Conservation (phyloP, 1,140 invertebrate species). For the Parapsyche elsis region DNA sequence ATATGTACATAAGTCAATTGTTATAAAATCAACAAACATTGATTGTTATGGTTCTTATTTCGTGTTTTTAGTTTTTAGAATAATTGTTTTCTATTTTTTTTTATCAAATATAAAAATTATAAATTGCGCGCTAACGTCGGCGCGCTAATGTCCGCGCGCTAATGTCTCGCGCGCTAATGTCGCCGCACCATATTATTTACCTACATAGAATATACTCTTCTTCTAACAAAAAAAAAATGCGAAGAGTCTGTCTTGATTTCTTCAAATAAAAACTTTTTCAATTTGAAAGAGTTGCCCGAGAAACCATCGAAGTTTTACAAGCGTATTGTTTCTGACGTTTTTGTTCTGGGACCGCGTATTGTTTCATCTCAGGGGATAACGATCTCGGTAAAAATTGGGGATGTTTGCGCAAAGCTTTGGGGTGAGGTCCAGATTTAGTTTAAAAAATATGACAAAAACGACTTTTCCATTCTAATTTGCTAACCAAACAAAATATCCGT, state of each 20-base stretch:
- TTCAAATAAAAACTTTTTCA: conserved; percentile 49
- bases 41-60: no score
- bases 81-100: no score
- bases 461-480: no score
- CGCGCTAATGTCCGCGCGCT: no score
- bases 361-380: conserved; percentile 40
- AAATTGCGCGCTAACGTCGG: no score
- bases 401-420: background rate
- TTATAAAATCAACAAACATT: no score
- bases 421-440: background rate
- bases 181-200: no score
- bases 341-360: conserved; percentile 40
- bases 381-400: conserved; percentile 12
- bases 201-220: background rate
- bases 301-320: conserved; percentile 43
- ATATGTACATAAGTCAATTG: no score
- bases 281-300: conserved; percentile 37
- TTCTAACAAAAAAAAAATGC: conserved; percentile 12
- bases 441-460: background rate
- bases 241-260: conserved; percentile 38
- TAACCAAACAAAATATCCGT: no score
- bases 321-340: conserved; percentile 47
- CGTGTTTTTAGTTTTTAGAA: no score
- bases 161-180: no score
- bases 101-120: no score